Percentiles rank a stretch among this genome's conserved stretches.
Conservation (phyloP, 2,888 invertebrate genomes). For the Ophonus ardosiacus region DNA sequence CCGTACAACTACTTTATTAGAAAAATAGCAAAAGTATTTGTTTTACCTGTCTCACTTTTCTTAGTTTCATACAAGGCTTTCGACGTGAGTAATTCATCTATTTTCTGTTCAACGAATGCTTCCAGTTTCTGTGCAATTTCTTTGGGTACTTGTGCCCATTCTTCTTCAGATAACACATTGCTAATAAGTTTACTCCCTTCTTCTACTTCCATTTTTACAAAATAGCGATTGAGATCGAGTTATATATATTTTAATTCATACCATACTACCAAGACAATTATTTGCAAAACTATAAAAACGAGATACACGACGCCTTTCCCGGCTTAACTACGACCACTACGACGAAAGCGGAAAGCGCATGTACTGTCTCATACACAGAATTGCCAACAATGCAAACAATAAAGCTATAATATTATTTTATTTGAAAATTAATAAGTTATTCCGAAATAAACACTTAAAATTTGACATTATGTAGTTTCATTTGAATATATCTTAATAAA, state of each 20-base stretch:
- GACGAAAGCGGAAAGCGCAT: constrained; percentile 45
- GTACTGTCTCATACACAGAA: constrained; percentile 10
- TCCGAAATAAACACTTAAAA: too few relatives aligned
- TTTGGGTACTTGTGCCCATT: constrained; percentile 78
- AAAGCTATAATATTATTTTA: too few relatives aligned
- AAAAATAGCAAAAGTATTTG: neutral
- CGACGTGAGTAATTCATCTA: constrained; percentile 85
- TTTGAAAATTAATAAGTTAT: too few relatives aligned
- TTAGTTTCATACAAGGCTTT: constrained; percentile 86
- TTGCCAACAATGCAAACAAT: neutral
- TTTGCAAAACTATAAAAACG: constrained; percentile 51
- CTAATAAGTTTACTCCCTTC: constrained; percentile 71
- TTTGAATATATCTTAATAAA: too few relatives aligned
- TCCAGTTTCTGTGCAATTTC: constrained; percentile 81
- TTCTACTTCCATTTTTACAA: constrained; percentile 70
- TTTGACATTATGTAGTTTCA: too few relatives aligned
- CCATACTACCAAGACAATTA: constrained; percentile 27
- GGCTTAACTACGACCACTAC: constrained; percentile 51
- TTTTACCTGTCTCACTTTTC: constrained; percentile 81
- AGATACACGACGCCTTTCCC: constrained; percentile 61
- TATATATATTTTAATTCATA: constrained; percentile 56
- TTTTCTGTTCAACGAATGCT: constrained; percentile 79
- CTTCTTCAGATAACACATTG: constrained; percentile 76
- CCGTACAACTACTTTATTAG: neutral
- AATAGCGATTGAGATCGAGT: constrained; percentile 8